These are phyloP conservation scores for Caloenas nicobarica DNA, from an alignment of 2,113 vertebrate species.

Conservation along the genomic window DNA sequence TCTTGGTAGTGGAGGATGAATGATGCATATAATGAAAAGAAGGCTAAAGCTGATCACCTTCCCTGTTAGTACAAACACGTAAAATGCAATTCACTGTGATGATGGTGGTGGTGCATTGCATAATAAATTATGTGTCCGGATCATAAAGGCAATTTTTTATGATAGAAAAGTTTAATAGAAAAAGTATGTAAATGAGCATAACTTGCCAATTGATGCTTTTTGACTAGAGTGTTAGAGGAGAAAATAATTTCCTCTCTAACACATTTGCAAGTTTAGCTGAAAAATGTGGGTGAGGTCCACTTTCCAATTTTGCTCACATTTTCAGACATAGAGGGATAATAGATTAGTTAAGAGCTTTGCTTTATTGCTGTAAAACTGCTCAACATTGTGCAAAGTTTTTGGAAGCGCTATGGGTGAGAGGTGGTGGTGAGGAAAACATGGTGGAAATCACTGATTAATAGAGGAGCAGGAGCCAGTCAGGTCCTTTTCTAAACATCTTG, in stretches of 20 bases:
- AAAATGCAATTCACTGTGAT: constrained; percentile 60
- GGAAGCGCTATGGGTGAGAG: not conserved
- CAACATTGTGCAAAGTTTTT: constrained; percentile 10
- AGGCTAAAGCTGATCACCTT: constrained; percentile 60
- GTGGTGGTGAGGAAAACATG: not conserved
- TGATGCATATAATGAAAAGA: constrained; percentile 68
- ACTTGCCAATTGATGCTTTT: constrained; percentile 52
- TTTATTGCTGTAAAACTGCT: constrained; percentile 45
- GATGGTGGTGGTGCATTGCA: constrained; percentile 43
- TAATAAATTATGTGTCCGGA: constrained; percentile 56
- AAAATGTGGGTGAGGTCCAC: constrained; percentile 40
- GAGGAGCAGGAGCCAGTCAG: not conserved
- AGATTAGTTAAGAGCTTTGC: constrained; percentile 28
- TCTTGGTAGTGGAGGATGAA: constrained; percentile 66
- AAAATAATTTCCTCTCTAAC: constrained; percentile 52
- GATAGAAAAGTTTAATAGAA: constrained; percentile 64
- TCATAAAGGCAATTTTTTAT: constrained; percentile 67
- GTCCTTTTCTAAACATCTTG: not conserved
- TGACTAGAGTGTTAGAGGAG: constrained; percentile 28
- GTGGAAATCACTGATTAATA: not conserved
- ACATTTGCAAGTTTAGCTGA: constrained; percentile 50
- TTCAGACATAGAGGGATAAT: constrained; percentile 23
- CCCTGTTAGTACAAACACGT: constrained; percentile 65
- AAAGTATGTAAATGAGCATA: constrained; percentile 58
- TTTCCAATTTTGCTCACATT: constrained; percentile 55